Percentiles rank a stretch among this genome's conserved stretches.
Evolutionary conservation across 2,113 vertebrate species (phyloP).

Genomic region (Porphyrio hochstetteri): DNA sequence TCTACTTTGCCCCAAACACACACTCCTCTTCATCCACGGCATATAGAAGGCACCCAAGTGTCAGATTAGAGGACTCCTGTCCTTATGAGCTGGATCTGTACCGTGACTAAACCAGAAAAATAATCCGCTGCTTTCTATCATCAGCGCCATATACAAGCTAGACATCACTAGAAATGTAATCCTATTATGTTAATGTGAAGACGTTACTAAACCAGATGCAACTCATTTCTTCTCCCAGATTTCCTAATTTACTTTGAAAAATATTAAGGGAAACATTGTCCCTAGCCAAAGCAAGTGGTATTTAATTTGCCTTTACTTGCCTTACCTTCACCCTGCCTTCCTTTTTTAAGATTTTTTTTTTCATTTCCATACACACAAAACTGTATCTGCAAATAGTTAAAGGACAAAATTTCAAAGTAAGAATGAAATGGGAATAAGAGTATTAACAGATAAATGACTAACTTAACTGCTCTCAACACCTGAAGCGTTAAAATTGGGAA

Average conservation of each 20-base stretch:
- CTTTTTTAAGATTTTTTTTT: neutral
- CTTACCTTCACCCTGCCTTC: neutral
- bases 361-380: neutral
- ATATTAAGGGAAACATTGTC: neutral
- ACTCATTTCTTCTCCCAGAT: neutral
- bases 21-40: rapidly evolving
- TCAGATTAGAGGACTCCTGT: neutral
- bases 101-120: neutral
- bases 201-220: neutral
- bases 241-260: neutral
- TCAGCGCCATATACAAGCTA: neutral
- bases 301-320: neutral
- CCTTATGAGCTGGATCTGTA: rapidly evolving
- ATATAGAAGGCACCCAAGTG: neutral
- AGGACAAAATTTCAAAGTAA: neutral
- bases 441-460: neutral
- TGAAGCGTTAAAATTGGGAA: neutral
- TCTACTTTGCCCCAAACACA: neutral
- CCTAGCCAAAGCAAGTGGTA: neutral
- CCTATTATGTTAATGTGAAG: neutral
- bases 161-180: neutral
- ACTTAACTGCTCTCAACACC: neutral
- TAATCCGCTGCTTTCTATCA: neutral
- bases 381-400: neutral
- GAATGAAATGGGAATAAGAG: neutral